Base-by-base conservation (phyloP, 2,797 vertebrate genomes). In the Hyperoplus immaculatus region DNA sequence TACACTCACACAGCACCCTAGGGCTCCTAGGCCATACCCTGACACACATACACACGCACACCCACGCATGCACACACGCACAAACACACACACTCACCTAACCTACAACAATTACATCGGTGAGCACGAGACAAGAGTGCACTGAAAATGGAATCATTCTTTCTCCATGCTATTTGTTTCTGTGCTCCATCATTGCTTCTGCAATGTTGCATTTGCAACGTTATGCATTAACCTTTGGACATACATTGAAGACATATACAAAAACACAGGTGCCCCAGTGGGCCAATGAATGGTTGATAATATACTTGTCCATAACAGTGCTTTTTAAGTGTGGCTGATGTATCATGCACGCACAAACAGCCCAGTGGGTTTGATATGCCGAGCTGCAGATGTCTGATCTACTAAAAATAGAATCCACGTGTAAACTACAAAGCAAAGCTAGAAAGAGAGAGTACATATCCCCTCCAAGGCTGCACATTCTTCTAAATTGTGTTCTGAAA, bases 1-100 rank as follows among this genome's bases (percentile, higher is more conserved):
- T 92, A 92, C 64, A 77, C 64, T 93, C 90, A 90, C 72, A 73
- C 58, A 83, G 86, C 86, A 79, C 83, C 85, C 68, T 8, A 69
- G 78, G 87, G 83, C 83, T 83, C 77, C 50, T 72, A 72, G 87
- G 81, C 77, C 81, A 79, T 71, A 88, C 77, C 82, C 84, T 77
- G 64, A 85, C 75, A 79, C 21, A 75, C 76, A 77, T 43, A 78
- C 58, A 69, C 46, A 50, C 21, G 71, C 42, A 73, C 68, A 68
- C 61, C 75, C 61, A 67, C 77, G 75, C 42, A 61, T 29, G 49
- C 9, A 50, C 58, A 60, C 43, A 74, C 42, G 72, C 65, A 62
- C 39, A 62, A 14, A 83, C 54, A 65, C 56, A 77, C 56, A 77
- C 50, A 69, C 15, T 63, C 16, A 60, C 69, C 39, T 75, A 59